Evolutionary conservation across 2,113 vertebrate species (phyloP), one percentile per base, ranked within the genome.

Genomic region (Plecturocebus donacophilus): DNA sequence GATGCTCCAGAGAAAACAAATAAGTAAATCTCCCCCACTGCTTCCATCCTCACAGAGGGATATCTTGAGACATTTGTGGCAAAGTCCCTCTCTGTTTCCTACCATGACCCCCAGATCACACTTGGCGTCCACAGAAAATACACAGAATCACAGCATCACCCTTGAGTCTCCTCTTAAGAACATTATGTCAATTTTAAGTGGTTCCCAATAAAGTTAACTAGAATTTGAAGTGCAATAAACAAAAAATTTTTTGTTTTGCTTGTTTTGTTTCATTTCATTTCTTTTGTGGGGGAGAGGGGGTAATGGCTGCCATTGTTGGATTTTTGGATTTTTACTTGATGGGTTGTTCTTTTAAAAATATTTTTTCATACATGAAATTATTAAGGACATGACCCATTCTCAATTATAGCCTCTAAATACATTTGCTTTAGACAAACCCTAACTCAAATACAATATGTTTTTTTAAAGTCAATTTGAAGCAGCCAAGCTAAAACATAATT

Each of bases 401-500:
- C 83, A 45, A 89, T 76, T 83, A 96, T 82, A 96, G 88, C 11
- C 23, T 38, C 90, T 84, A 58, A 70, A 80, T 14, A 77, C 9
- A n/a, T 47, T 93, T 96, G 19, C 45, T 90, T 93, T 86, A 91
- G 56, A 68, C 30, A 97, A 94, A 94, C 80, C 19, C 23, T 92
- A 94, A 73, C n/a, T 86, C 49, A 49, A 92, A 90, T 95, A 64
- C 32, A 17, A 8, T 45, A 35, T 84, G 42, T 2, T 58, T 76
- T 90, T 89, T 92, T 83, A 58, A 75, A 88, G 42, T 88, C 20
- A 47, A 76, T 71, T 77, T 76, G 52, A 73, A 89, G 71, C 35
- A 64, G 66, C 40, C 52, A 80, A 64, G 47, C 16, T 14, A 61
- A n/a, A 68, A 4, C 11, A 70, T n/a, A 75, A 83, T 47, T 54